Evolutionary conservation across 2,888 invertebrate genomes (phyloP).

Genomic region (Lasioglossum calceatum): DNA sequence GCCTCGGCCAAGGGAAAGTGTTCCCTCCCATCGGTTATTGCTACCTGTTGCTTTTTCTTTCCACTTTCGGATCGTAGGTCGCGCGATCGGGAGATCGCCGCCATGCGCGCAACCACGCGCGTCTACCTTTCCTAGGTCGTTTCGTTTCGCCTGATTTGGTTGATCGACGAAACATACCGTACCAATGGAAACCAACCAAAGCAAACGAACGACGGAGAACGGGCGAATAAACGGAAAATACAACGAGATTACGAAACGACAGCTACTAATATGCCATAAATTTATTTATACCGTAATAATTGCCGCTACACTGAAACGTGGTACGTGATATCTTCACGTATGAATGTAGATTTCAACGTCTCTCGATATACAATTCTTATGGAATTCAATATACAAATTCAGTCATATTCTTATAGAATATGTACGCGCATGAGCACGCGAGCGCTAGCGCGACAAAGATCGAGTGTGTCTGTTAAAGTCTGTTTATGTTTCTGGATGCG

Average conservation of each 20-base stretch:
- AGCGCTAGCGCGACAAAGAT: neutral
- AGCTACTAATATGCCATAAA: conserved; percentile 54
- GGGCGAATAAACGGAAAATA: neutral
- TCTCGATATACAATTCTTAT: conserved; percentile 53
- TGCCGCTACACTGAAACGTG: conserved; percentile 57
- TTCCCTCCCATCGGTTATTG: conserved; percentile 64
- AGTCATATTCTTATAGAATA: conserved; percentile 43
- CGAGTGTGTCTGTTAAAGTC: neutral
- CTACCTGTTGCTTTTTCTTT: conserved; percentile 36
- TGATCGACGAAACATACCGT: neutral
- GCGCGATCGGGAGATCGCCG: conserved; percentile 22
- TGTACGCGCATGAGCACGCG: neutral
- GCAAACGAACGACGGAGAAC: neutral
- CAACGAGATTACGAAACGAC: neutral
- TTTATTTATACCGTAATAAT: conserved; percentile 64
- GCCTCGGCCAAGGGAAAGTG: conserved; percentile 82
- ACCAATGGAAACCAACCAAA: neutral
- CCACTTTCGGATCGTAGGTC: conserved; percentile 69
- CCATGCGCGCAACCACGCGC: neutral
- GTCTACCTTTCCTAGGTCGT: neutral
- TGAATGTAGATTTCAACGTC: conserved; percentile 40
- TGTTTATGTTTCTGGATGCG: no score
- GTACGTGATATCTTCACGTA: conserved; percentile 42
- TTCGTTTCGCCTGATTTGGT: neutral
- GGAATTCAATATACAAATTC: conserved; percentile 63